Percentiles rank a stretch among this genome's conserved stretches.
Conservation (phyloP, 2,113 vertebrate genomes). For the Python bivittatus region DNA sequence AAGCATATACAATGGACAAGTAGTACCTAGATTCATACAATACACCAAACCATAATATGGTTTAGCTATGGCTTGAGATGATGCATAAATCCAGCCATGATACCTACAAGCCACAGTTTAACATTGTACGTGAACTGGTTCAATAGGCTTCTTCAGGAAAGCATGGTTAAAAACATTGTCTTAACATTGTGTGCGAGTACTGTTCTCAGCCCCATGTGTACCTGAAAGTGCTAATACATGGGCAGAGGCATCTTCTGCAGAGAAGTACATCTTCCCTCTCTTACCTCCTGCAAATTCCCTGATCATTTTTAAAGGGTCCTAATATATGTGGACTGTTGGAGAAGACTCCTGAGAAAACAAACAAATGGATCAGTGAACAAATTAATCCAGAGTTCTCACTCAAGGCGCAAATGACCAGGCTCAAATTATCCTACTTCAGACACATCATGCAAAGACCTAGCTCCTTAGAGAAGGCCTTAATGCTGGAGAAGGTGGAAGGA, state of each 20-base stretch:
- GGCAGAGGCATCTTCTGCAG: too few relatives aligned
- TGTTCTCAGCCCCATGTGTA: too few relatives aligned
- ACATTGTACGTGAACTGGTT: neutral
- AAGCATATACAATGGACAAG: neutral
- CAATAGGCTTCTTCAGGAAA: neutral
- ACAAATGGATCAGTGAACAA: too few relatives aligned
- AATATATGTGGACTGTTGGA: too few relatives aligned
- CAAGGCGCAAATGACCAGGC: too few relatives aligned
- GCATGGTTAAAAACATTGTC: neutral
- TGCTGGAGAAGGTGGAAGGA: neutral
- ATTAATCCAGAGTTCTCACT: too few relatives aligned
- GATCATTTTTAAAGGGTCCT: too few relatives aligned
- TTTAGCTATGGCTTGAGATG: neutral
- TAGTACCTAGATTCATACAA: neutral
- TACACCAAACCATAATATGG: neutral
- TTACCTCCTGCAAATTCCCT: too few relatives aligned
- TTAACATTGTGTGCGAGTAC: too few relatives aligned
- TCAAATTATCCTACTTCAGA: neutral
- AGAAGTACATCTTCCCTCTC: too few relatives aligned
- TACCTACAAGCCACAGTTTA: neutral
- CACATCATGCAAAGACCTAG: neutral
- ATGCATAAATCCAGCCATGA: neutral
- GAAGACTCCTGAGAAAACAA: too few relatives aligned
- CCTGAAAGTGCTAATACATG: too few relatives aligned
- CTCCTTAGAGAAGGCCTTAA: neutral